Conservation (phyloP, 2,888 invertebrate genomes). For the Tetrapedia diversipes region DNA sequence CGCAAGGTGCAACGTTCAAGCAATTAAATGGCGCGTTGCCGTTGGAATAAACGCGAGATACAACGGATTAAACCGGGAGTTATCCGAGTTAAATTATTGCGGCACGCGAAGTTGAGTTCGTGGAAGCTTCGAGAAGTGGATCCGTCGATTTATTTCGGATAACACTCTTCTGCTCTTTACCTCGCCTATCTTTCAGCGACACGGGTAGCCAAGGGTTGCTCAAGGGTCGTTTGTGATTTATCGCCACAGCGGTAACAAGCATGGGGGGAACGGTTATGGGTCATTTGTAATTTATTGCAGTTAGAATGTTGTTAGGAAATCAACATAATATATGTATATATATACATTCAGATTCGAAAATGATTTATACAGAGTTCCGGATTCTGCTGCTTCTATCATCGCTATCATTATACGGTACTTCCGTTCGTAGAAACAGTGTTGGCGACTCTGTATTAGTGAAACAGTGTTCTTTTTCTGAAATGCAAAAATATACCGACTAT, state of each 20-base stretch:
- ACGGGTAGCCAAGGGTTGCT: not conserved
- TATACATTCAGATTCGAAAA: not conserved
- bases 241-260: not conserved
- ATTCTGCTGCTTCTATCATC: no score
- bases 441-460: no score
- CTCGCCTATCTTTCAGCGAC: not conserved
- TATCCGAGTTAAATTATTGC: not conserved
- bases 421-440: no score
- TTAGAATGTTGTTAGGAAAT: not conserved
- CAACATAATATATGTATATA: not conserved
- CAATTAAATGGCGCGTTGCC: not conserved
- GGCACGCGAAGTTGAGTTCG: not conserved
- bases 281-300: not conserved
- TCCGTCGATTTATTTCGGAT: not conserved
- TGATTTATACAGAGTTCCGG: not conserved
- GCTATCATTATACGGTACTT: no score
- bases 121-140: no score
- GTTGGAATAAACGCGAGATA: not conserved
- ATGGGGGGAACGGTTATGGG: not conserved
- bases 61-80: not conserved
- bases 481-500: no score
- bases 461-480: no score
- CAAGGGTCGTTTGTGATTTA: not conserved
- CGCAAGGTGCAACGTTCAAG: not conserved
- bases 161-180: not conserved